These are phyloP conservation scores for Meteorus cinctellus DNA, from an alignment of 2,888 invertebrate genomes.

Conservation along the genomic window DNA sequence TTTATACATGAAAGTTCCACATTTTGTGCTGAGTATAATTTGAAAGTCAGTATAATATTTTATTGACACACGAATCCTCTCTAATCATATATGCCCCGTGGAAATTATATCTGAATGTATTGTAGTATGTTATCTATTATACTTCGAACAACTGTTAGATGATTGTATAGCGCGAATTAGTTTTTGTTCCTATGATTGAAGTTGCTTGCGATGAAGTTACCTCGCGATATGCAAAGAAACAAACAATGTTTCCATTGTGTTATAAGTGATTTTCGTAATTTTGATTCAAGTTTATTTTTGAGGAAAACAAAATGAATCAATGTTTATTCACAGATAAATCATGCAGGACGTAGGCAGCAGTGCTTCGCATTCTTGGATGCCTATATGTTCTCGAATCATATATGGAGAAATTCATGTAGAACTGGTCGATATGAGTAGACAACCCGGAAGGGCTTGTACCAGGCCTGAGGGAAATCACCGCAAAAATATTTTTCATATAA, in stretches of 20 bases:
- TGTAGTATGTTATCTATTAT: neutral
- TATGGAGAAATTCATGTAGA: slow-evolving; percentile 4
- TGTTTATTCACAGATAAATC: neutral
- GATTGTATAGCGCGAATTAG: neutral
- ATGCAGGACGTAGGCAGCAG: neutral
- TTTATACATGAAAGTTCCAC: neutral
- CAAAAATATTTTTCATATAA: slow-evolving; percentile 10
- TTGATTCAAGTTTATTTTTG: neutral
- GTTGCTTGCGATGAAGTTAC: neutral
- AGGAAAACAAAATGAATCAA: neutral
- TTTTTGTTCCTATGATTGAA: neutral
- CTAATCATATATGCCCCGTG: neutral
- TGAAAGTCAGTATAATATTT: neutral
- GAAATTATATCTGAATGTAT: neutral
- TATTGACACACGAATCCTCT: neutral
- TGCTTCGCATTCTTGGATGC: neutral
- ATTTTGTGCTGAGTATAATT: neutral
- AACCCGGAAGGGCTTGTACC: slow-evolving; percentile 15
- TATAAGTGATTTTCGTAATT: too few species aligned
- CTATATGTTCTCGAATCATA: slow-evolving; percentile 14
- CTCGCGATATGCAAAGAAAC: too few species aligned
- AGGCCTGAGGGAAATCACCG: slow-evolving; percentile 32
- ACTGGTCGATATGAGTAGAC: neutral
- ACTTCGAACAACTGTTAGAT: neutral
- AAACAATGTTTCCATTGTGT: neutral